Percentiles rank a stretch among this genome's conserved stretches.
Conservation (phyloP, 37 sponge, comb jelly and placozoan species). For the Trichoplax adhaerens region DNA sequence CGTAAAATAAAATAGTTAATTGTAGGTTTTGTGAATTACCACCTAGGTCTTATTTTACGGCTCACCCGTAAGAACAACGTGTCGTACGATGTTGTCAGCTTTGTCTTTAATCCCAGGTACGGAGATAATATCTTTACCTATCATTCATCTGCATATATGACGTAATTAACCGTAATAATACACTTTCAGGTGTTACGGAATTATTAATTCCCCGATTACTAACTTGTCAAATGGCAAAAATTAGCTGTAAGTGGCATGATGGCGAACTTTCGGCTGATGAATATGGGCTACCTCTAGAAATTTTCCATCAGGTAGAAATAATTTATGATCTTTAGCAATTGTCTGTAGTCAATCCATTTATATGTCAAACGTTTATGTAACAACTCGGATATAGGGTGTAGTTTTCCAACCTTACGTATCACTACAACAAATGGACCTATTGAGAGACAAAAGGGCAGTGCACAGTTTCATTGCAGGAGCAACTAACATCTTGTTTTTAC, state of each 20-base stretch:
- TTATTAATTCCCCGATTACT: constrained; percentile 3
- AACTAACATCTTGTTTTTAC: constrained; percentile 26
- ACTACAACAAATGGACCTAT: constrained; percentile 37
- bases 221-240: background rate
- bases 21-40: too few relatives aligned
- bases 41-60: constrained; percentile 25
- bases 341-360: too few relatives aligned
- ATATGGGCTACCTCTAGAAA: constrained; percentile 14
- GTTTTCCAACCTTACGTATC: constrained; percentile 33
- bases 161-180: too few relatives aligned
- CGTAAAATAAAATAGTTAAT: too few relatives aligned
- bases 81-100: constrained; percentile 17
- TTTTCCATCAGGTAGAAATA: background rate
- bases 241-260: too few relatives aligned
- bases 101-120: constrained; percentile 27
- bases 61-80: constrained; percentile 4
- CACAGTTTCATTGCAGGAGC: constrained; percentile 18
- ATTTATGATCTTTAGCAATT: too few relatives aligned
- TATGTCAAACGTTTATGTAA: too few relatives aligned
- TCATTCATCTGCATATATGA: too few relatives aligned
- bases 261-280: background rate
- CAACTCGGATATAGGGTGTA: too few relatives aligned
- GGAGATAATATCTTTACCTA: too few relatives aligned
- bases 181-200: too few relatives aligned
- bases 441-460: background rate